Evolutionary conservation across 2,113 vertebrate species (phyloP).

Genomic region (Upupa epops): DNA sequence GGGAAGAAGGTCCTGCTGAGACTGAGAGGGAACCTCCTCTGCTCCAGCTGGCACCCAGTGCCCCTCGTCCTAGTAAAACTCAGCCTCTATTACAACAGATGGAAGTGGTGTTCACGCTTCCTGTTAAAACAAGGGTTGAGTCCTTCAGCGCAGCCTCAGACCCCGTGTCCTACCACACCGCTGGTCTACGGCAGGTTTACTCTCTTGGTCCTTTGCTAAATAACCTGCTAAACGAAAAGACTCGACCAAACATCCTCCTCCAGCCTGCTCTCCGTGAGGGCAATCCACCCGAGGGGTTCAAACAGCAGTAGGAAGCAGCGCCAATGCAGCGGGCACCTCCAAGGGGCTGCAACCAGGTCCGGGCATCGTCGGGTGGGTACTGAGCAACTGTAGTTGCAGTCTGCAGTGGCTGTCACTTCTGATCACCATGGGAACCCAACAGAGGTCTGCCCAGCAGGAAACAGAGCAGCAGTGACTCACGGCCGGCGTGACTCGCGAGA

Average conservation of each 20-base stretch:
- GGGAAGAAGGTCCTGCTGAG: no score
- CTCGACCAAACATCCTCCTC: not conserved
- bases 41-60: no score
- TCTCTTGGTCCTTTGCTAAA: not conserved
- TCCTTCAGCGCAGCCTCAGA: no score
- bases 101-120: no score
- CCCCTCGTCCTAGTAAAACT: no score
- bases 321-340: not conserved
- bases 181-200: no score
- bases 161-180: no score
- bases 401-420: constrained; percentile 45
- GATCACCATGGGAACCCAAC: constrained; percentile 61
- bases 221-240: not conserved
- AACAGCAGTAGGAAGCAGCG: constrained; percentile 5
- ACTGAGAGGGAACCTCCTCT: no score
- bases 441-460: constrained; percentile 43
- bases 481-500: not conserved
- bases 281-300: constrained; percentile 15
- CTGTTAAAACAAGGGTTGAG: no score
- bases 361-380: constrained; percentile 11
- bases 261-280: not conserved
- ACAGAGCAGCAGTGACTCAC: constrained; percentile 62
- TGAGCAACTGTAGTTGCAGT: constrained; percentile 36
- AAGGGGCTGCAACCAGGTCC: not conserved
- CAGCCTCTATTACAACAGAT: no score